These are phyloP conservation scores for Spizella passerina DNA, from an alignment of 2,797 vertebrate genomes.

Conservation along the genomic window DNA sequence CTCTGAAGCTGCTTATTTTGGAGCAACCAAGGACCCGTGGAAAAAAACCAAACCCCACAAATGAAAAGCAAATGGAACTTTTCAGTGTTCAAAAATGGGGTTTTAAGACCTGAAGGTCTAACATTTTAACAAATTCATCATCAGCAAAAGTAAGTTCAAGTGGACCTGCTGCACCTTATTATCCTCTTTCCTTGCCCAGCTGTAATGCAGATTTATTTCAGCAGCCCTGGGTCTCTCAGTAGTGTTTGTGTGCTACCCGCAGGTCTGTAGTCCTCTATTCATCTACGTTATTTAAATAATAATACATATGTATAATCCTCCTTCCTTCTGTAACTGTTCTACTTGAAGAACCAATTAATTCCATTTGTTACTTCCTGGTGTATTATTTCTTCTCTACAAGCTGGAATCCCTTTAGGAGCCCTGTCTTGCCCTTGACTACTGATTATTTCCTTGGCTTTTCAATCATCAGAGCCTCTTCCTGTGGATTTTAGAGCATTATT, in stretches of 20 bases:
- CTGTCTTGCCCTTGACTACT: conserved; percentile 57
- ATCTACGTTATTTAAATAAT: conserved; percentile 68
- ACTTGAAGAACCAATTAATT: conserved; percentile 75
- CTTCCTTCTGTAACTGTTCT: conserved; percentile 69
- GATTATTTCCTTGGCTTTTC: conserved; percentile 64
- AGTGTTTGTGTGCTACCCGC: conserved; percentile 48
- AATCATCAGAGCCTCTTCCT: conserved; percentile 17
- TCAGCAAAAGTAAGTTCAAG: not conserved
- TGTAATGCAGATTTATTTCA: conserved; percentile 31
- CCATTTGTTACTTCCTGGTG: conserved; percentile 71
- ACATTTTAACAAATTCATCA: not conserved
- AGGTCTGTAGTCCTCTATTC: conserved; percentile 53
- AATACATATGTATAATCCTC: conserved; percentile 71
- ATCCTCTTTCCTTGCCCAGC: not conserved
- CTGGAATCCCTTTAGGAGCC: conserved; percentile 65
- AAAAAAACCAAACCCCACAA: not conserved
- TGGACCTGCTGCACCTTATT: not conserved
- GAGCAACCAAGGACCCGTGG: not conserved
- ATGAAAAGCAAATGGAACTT: not conserved
- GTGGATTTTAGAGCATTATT: conserved; percentile 27
- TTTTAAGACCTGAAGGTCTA: not conserved
- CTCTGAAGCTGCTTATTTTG: conserved; percentile 17
- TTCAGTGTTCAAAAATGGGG: not conserved
- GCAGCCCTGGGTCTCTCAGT: conserved; percentile 27
- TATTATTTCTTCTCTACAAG: conserved; percentile 53